Percentiles rank a stretch among this genome's conserved stretches.
Conservation (phyloP, 2,888 invertebrate genomes). For the Ernsta delagoae region DNA sequence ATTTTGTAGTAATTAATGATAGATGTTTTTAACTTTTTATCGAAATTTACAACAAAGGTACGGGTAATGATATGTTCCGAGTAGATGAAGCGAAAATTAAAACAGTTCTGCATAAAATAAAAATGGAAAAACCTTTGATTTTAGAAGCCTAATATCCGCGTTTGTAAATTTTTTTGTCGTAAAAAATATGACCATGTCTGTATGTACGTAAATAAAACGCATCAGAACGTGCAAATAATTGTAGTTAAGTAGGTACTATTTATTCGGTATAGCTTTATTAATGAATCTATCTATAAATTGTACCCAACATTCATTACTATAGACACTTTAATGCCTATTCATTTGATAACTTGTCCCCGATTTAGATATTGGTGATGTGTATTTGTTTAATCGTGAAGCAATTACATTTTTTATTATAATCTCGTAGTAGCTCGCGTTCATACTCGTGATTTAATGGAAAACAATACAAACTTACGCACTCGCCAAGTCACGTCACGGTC, state of each 20-base stretch:
- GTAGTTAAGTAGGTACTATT: too few relatives aligned
- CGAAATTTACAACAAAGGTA: not conserved
- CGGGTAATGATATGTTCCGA: slow-evolving; percentile 8
- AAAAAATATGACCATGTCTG: too few relatives aligned
- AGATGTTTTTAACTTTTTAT: not conserved
- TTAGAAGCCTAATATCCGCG: too few relatives aligned
- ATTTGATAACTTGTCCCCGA: not conserved
- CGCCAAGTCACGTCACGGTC: slow-evolving; percentile 3
- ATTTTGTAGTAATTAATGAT: not conserved
- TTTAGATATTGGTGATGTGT: too few relatives aligned
- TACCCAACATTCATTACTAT: slow-evolving; percentile 11
- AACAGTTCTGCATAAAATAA: not conserved
- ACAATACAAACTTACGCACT: slow-evolving; percentile 5
- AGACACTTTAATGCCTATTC: not conserved
- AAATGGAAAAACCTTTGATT: too few relatives aligned
- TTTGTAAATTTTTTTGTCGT: too few relatives aligned
- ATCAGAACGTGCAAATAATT: too few relatives aligned
- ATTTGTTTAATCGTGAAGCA: too few relatives aligned
- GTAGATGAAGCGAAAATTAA: not conserved
- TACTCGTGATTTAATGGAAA: not conserved
- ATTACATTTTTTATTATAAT: too few relatives aligned
- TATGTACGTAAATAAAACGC: too few relatives aligned
- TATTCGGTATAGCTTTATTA: too few relatives aligned
- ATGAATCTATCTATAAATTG: slow-evolving; percentile 12
- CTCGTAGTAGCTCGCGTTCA: too few relatives aligned